Percentiles rank a stretch among this genome's conserved stretches.
These are phyloP conservation scores for Theodoxus fluviatilis DNA, from an alignment of 2,888 invertebrate genomes.

Conservation along the genomic window DNA sequence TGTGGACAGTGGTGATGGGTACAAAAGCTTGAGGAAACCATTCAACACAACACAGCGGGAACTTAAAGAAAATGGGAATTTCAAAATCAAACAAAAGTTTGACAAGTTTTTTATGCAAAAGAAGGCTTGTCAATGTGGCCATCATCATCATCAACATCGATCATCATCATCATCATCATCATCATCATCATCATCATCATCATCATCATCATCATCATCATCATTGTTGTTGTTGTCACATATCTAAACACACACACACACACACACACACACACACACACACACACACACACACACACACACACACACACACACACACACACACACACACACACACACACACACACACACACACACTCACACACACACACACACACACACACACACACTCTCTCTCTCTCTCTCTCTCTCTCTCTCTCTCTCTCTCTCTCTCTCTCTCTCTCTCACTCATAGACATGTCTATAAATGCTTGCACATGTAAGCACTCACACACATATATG, in stretches of 20 bases:
- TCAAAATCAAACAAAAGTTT: slow-evolving; percentile 70
- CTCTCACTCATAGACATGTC: slow-evolving; percentile 18
- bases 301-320: neutral
- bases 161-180: no score
- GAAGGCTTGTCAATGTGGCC: no score
- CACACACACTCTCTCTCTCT: neutral
- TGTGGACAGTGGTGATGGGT: no score
- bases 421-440: slow-evolving; percentile 21
- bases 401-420: slow-evolving; percentile 11
- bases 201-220: no score
- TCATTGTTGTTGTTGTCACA: no score
- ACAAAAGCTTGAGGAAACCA: no score
- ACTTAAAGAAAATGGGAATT: neutral
- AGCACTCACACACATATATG: neutral
- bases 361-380: neutral
- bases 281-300: no score
- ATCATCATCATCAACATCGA: no score
- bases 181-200: no score
- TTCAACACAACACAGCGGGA: no score
- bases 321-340: neutral
- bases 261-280: no score
- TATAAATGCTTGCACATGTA: neutral
- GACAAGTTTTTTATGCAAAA: slow-evolving; percentile 71
- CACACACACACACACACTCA: neutral
- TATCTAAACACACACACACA: no score